Conservation (phyloP, 2,113 vertebrate genomes). For the Alaudala cheleensis region DNA sequence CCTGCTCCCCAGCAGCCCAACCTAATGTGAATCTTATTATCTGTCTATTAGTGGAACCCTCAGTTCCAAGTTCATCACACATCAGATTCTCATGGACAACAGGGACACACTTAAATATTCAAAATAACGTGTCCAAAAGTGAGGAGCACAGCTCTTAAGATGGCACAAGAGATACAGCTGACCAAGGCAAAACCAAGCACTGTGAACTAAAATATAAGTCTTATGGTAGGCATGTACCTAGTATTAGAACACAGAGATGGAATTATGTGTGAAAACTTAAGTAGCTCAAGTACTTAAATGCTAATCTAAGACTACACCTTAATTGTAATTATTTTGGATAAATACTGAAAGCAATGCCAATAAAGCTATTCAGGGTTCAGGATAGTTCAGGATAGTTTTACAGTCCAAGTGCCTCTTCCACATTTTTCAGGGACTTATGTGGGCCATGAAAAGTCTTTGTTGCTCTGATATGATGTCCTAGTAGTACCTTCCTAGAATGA, state of each 20-base stretch:
- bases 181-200: background rate
- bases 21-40: background rate
- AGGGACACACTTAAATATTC: background rate
- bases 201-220: background rate
- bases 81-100: background rate
- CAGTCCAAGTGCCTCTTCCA: background rate
- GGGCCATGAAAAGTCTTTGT: background rate
- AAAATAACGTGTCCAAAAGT: background rate
- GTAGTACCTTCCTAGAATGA: background rate
- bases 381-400: background rate
- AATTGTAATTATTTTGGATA: background rate
- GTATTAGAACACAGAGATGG: background rate
- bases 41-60: background rate
- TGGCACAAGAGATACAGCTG: rapidly evolving
- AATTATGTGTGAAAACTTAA: background rate
- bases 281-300: background rate
- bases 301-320: background rate
- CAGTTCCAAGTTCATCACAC: background rate
- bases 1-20: background rate
- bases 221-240: background rate
- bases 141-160: background rate
- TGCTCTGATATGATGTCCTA: background rate
- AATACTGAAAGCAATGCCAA: background rate
- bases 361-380: background rate
- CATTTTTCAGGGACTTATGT: background rate